Evolutionary conservation across 2,888 invertebrate species (phyloP).

Genomic region (Miltochrista miniata): DNA sequence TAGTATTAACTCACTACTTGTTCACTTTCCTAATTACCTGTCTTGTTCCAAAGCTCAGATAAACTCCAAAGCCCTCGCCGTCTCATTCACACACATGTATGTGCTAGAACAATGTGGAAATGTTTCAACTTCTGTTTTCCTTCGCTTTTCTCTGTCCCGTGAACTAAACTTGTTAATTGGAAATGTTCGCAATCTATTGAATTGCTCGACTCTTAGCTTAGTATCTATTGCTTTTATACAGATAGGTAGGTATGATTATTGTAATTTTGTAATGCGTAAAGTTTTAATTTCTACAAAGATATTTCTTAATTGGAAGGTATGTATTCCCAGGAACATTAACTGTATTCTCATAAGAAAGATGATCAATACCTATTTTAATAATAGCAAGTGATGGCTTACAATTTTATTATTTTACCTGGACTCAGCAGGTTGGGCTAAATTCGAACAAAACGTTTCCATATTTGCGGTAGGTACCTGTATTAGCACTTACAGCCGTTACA

Average conservation of each 20-base stretch:
- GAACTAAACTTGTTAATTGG: slow-evolving; percentile 31
- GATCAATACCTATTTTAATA: too few species aligned
- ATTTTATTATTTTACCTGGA: too few species aligned
- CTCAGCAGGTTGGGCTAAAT: too few species aligned
- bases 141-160: slow-evolving; percentile 17
- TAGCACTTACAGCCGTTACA: too few species aligned
- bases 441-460: background rate
- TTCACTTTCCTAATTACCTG: slow-evolving; percentile 3
- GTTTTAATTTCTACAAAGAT: too few species aligned
- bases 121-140: slow-evolving; percentile 30
- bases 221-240: slow-evolving; percentile 22
- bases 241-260: slow-evolving; percentile 25
- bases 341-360: too few species aligned
- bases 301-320: too few species aligned
- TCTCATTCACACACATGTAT: slow-evolving; percentile 1
- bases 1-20: slow-evolving; percentile 1
- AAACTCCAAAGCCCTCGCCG: background rate
- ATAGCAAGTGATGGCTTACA: too few species aligned
- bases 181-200: slow-evolving; percentile 34
- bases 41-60: background rate
- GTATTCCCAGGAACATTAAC: too few species aligned
- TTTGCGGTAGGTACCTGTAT: background rate
- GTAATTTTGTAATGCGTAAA: background rate
- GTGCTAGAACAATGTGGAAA: slow-evolving; percentile 9
- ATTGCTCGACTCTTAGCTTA: slow-evolving; percentile 25